phyloP scores from a whole-genome alignment of 2,888 invertebrate genomes.

The Melinaea marsaeus region DNA sequence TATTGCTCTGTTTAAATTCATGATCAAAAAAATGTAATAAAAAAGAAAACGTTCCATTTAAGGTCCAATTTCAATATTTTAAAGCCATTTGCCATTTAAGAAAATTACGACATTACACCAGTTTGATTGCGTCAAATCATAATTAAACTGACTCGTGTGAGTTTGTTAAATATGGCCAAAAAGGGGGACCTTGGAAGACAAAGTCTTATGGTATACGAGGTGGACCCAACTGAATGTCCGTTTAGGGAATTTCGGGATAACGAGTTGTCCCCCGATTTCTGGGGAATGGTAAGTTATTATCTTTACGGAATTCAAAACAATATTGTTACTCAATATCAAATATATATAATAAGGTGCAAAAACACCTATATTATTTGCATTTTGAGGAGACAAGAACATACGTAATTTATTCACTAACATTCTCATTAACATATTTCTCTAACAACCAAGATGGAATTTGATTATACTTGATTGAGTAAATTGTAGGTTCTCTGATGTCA shows the following conservation, averaged over 20 bases:
- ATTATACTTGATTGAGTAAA: slow-evolving; percentile 7
- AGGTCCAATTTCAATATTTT: slow-evolving; percentile 2
- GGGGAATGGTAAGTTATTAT: slow-evolving; percentile 57
- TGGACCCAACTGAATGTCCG: slow-evolving; percentile 58
- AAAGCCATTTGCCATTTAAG: slow-evolving; percentile 6
- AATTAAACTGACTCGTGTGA: slow-evolving; percentile 7
- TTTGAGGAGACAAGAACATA: neutral
- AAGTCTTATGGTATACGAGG: slow-evolving; percentile 18
- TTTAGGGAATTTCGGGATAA: slow-evolving; percentile 65
- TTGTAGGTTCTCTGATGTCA: neutral
- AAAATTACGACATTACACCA: slow-evolving; percentile 1
- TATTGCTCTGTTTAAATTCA: slow-evolving; percentile 1
- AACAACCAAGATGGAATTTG: neutral
- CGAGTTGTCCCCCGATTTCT: slow-evolving; percentile 55
- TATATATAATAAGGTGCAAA: neutral
- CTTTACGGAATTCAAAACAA: neutral
- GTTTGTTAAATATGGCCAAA: slow-evolving; percentile 23
- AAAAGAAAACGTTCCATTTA: slow-evolving; percentile 4
- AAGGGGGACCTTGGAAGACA: slow-evolving; percentile 23
- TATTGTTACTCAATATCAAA: neutral
- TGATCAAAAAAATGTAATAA: slow-evolving; percentile 2
- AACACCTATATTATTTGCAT: slow-evolving; percentile 1
- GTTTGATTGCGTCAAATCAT: slow-evolving; percentile 7
- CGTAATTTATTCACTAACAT: slow-evolving; percentile 1
- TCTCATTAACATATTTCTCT: neutral